Evolutionary conservation across 2,888 invertebrate genomes (phyloP).

Genomic region (Drosophila peninsularis): DNA sequence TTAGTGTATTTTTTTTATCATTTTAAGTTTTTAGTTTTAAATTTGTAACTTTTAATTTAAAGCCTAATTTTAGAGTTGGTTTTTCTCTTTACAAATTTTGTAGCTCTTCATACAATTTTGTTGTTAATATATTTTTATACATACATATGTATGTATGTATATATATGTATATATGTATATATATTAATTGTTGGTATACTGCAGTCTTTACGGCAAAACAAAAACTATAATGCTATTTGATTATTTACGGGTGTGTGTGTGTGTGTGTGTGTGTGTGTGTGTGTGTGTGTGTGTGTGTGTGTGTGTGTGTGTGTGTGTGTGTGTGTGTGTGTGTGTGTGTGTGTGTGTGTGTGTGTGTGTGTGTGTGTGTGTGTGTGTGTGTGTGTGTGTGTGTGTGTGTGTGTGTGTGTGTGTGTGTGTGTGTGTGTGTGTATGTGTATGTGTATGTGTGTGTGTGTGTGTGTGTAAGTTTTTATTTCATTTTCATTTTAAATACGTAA

Average conservation of each 20-base stretch:
- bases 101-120: slow-evolving; percentile 31
- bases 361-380: slow-evolving; percentile 10
- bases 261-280: no score
- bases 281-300: slow-evolving; percentile 10
- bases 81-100: slow-evolving; percentile 34
- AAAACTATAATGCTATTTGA: slow-evolving; percentile 78
- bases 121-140: slow-evolving; percentile 5
- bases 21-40: slow-evolving; percentile 16
- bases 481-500: slow-evolving; percentile 62
- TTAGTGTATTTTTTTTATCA: no score
- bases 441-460: slow-evolving; percentile 10
- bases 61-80: slow-evolving; percentile 22
- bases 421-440: slow-evolving; percentile 13
- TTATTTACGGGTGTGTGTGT: slow-evolving; percentile 42
- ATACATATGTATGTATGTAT: slow-evolving; percentile 14
- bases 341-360: slow-evolving; percentile 14
- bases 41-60: slow-evolving; percentile 24
- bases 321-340: slow-evolving; percentile 9
- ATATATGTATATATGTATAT: slow-evolving; percentile 6
- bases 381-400: slow-evolving; percentile 10
- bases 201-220: slow-evolving; percentile 84
- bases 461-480: slow-evolving; percentile 25
- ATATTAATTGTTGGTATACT: slow-evolving; percentile 82
- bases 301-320: slow-evolving; percentile 14
- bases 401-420: slow-evolving; percentile 13